A percentile compares a stretch with the other conserved stretches of the same genome.
Evolutionary conservation across 1,140 invertebrate genomes (phyloP).

Genomic region (Meloidogyne exigua): DNA sequence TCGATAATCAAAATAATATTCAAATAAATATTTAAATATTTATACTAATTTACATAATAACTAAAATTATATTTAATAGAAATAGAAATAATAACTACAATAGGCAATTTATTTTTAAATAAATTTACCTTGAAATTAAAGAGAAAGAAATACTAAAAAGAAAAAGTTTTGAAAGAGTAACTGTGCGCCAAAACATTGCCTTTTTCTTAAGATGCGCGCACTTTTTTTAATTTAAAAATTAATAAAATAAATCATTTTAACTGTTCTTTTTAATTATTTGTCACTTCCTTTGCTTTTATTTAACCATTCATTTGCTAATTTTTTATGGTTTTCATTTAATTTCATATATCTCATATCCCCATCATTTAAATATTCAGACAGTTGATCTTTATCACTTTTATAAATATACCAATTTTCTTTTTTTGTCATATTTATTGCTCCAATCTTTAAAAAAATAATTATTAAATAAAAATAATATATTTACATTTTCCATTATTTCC

Average conservation of each 20-base stretch:
- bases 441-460: background rate
- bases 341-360: background rate
- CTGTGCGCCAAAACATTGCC: no score
- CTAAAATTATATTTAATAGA: no score
- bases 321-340: background rate
- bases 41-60: no score
- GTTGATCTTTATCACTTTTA: background rate
- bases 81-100: no score
- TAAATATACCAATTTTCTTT: constrained; percentile 5
- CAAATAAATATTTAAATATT: no score
- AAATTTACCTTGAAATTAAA: no score
- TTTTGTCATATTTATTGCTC: constrained; percentile 5
- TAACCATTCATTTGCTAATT: background rate
- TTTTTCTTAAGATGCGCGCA: no score
- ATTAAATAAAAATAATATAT: background rate
- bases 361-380: background rate
- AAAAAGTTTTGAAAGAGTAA: background rate
- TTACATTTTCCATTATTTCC: background rate
- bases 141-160: background rate
- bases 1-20: no score
- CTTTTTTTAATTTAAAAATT: background rate
- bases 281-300: background rate
- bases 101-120: no score
- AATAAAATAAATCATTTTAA: no score
- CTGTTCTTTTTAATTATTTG: background rate